A percentile compares a stretch with the other conserved stretches of the same genome.
These are phyloP conservation scores for Anoura caudifer DNA, from an alignment of 2,113 vertebrate species.

Conservation along the genomic window DNA sequence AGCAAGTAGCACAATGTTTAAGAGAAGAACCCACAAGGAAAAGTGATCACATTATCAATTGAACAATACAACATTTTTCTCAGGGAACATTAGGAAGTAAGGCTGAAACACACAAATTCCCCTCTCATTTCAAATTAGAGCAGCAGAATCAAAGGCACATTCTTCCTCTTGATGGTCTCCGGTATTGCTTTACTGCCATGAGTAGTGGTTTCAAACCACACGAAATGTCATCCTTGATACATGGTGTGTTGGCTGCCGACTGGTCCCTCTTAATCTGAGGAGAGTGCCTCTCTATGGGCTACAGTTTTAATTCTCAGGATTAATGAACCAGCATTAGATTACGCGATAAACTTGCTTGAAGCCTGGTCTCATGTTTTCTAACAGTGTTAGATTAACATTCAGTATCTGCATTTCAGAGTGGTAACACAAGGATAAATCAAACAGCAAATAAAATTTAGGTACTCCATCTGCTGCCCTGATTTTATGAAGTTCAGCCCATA, in stretches of 20 bases:
- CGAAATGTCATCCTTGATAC: not conserved
- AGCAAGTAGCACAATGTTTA: constrained; percentile 39
- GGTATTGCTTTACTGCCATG: not conserved
- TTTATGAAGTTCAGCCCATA: constrained; percentile 69
- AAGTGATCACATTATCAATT: constrained; percentile 61
- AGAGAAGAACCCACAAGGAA: constrained; percentile 55
- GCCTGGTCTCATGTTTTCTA: constrained; percentile 47
- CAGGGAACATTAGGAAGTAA: constrained; percentile 39
- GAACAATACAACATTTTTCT: constrained; percentile 64
- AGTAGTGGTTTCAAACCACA: constrained; percentile 19
- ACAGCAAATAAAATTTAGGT: constrained; percentile 77
- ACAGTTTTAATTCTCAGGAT: constrained; percentile 51
- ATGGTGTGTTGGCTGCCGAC: constrained; percentile 23
- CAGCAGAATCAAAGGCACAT: not conserved
- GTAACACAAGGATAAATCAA: constrained; percentile 74
- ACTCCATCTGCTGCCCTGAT: constrained; percentile 78
- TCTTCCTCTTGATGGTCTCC: constrained; percentile 18
- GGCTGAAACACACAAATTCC: constrained; percentile 29
- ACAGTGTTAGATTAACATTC: constrained; percentile 51
- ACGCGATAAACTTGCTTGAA: constrained; percentile 57
- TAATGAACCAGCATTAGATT: constrained; percentile 58
- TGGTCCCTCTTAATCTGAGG: constrained; percentile 33
- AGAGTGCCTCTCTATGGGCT: not conserved
- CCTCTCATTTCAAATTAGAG: not conserved
- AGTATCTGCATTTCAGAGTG: constrained; percentile 55